Evolutionary conservation across 2,888 invertebrate genomes (phyloP).

Genomic region (Drosophila mettleri): DNA sequence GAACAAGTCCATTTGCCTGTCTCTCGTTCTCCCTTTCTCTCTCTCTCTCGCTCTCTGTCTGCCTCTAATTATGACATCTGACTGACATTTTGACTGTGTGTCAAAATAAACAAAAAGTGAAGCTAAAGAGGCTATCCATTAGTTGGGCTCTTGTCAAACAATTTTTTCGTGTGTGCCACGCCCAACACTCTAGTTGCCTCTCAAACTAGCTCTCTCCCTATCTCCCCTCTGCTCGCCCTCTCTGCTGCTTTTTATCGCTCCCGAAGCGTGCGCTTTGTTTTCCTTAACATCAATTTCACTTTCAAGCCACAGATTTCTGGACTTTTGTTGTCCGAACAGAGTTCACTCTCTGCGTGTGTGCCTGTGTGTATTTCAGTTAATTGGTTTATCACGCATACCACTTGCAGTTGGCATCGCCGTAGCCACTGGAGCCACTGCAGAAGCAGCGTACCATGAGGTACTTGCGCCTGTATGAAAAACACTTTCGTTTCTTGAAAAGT

Average conservation of each 20-base stretch:
- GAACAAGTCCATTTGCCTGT: conserved; percentile 23
- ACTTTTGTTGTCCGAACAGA: conserved; percentile 14
- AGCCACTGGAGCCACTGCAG: conserved; percentile 11
- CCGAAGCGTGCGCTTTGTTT: conserved; percentile 7
- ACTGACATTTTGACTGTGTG: conserved; percentile 50
- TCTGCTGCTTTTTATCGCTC: conserved; percentile 3
- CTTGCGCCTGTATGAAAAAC: conserved; percentile 59
- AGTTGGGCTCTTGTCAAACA: conserved; percentile 31
- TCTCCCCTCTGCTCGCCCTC: neutral
- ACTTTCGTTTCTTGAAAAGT: conserved; percentile 63
- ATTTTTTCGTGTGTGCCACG: conserved; percentile 17
- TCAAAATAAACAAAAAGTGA: conserved; percentile 49
- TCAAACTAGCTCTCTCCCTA: neutral
- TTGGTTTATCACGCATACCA: conserved; percentile 78
- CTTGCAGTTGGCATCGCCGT: conserved; percentile 64
- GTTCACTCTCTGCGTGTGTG: conserved; percentile 16
- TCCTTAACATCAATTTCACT: conserved; percentile 53
- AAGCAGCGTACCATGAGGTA: conserved; percentile 37
- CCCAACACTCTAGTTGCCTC: conserved; percentile 1
- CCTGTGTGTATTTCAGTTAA: conserved; percentile 51
- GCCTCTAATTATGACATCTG: conserved; percentile 58
- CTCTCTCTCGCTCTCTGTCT: neutral
- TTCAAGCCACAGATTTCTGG: conserved; percentile 43
- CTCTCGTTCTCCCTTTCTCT: neutral
- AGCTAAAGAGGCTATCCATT: conserved; percentile 32